These are phyloP conservation scores for Plestiodon gilberti DNA, from an alignment of 2,113 vertebrate genomes.

Conservation along the genomic window DNA sequence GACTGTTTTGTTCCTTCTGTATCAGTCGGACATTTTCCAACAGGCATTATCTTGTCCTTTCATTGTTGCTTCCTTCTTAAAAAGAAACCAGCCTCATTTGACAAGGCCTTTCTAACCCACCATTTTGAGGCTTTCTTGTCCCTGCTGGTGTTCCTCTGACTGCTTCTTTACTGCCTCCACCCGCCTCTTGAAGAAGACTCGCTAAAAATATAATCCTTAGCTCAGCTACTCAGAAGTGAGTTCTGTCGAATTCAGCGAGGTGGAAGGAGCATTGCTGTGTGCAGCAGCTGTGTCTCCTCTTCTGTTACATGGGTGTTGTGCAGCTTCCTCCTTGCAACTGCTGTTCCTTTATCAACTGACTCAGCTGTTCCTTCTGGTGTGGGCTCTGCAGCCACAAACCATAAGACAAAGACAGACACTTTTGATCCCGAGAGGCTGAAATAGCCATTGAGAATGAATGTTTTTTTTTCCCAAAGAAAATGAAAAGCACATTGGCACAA, in stretches of 20 bases:
- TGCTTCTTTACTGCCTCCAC: not conserved
- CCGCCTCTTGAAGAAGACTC: not conserved
- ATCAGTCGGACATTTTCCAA: constrained; percentile 1
- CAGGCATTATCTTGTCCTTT: not conserved
- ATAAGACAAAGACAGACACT: not conserved
- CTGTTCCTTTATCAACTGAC: constrained; percentile 7
- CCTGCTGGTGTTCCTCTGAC: not conserved
- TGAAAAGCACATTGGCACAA: not conserved
- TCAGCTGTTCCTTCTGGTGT: constrained; percentile 11
- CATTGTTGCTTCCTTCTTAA: not conserved
- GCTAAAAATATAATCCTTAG: not conserved
- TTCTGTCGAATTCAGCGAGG: not conserved
- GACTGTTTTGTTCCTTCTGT: not conserved
- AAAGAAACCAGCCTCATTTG: not conserved
- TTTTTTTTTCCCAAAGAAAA: not conserved
- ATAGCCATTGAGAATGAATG: not conserved
- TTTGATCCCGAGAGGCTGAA: not conserved
- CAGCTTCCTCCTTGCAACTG: constrained; percentile 13
- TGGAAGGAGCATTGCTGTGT: constrained; percentile 3
- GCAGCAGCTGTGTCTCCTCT: constrained; percentile 7
- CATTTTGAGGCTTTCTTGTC: not conserved
- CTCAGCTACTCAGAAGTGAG: not conserved
- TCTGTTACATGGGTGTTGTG: not conserved
- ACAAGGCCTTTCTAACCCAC: not conserved
- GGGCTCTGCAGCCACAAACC: not conserved